Evolutionary conservation across 2,797 vertebrate species (phyloP).

Genomic region (Phataginus tricuspis): DNA sequence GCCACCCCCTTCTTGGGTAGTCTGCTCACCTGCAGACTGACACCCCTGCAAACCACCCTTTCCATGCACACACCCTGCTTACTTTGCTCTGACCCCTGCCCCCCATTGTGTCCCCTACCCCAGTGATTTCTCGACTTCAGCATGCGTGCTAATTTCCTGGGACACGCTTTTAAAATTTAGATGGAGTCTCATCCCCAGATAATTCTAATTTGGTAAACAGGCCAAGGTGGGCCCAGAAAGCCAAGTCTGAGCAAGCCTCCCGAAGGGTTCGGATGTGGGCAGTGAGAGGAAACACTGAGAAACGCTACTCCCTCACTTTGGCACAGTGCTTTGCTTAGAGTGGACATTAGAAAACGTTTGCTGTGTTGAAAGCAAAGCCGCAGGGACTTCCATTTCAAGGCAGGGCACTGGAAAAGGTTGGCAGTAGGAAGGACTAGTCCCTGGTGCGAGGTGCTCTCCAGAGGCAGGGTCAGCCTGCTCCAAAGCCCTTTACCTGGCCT

Average conservation of each 20-base stretch:
- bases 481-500: neutral
- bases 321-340: neutral
- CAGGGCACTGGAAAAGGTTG: too few relatives aligned
- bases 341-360: neutral
- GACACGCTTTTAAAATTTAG: neutral
- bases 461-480: neutral
- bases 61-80: fast-evolving
- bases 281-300: neutral
- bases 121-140: neutral
- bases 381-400: neutral
- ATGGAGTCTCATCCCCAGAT: neutral
- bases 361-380: neutral
- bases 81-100: neutral
- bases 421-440: fast-evolving
- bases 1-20: fast-evolving
- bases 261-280: neutral
- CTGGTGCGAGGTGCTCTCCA: neutral
- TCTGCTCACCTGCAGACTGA: neutral
- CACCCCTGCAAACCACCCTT: neutral
- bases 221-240: neutral
- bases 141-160: neutral
- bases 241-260: neutral
- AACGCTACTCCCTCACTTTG: neutral
- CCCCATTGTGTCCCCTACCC: neutral
- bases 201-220: neutral